Evolutionary conservation across 2,888 invertebrate genomes (phyloP).

Genomic region (Erebia aethiops): DNA sequence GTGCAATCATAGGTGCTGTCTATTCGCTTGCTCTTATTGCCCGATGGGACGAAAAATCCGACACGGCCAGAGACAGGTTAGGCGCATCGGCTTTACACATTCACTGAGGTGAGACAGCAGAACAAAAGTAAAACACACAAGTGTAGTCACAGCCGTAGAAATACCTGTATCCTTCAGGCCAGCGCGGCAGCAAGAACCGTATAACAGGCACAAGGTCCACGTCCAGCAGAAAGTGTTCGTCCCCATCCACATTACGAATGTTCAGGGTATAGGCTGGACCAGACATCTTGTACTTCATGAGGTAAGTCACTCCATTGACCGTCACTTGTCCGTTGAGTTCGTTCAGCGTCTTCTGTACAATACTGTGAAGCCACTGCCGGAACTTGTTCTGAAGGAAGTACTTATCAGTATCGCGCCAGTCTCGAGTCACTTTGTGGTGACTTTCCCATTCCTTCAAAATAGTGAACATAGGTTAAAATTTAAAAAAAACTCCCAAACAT

Average conservation of each 20-base stretch:
- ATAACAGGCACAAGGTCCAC: slow-evolving; percentile 83
- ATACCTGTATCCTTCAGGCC: slow-evolving; percentile 68
- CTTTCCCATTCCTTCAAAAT: slow-evolving; percentile 56
- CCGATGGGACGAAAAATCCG: too few relatives aligned
- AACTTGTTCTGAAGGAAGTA: slow-evolving; percentile 77
- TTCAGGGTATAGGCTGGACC: slow-evolving; percentile 83
- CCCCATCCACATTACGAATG: slow-evolving; percentile 54
- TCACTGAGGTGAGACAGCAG: too few relatives aligned
- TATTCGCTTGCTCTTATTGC: too few relatives aligned
- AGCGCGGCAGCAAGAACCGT: slow-evolving; percentile 66
- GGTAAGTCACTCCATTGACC: slow-evolving; percentile 57
- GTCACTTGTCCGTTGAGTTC: slow-evolving; percentile 56
- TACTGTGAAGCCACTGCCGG: slow-evolving; percentile 79
- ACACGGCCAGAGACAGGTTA: too few relatives aligned
- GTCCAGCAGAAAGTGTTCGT: slow-evolving; percentile 59
- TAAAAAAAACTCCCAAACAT: too few relatives aligned
- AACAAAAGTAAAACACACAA: too few relatives aligned
- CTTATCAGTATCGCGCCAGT: slow-evolving; percentile 71
- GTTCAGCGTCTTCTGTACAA: slow-evolving; percentile 71
- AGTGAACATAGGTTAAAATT: neutral
- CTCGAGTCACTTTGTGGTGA: slow-evolving; percentile 63
- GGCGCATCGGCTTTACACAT: too few relatives aligned
- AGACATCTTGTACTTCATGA: slow-evolving; percentile 63
- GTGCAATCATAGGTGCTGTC: too few relatives aligned
- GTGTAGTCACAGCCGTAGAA: neutral